phyloP scores from a whole-genome alignment of 2,797 vertebrate species.

The Tauraco hartlaubi region DNA sequence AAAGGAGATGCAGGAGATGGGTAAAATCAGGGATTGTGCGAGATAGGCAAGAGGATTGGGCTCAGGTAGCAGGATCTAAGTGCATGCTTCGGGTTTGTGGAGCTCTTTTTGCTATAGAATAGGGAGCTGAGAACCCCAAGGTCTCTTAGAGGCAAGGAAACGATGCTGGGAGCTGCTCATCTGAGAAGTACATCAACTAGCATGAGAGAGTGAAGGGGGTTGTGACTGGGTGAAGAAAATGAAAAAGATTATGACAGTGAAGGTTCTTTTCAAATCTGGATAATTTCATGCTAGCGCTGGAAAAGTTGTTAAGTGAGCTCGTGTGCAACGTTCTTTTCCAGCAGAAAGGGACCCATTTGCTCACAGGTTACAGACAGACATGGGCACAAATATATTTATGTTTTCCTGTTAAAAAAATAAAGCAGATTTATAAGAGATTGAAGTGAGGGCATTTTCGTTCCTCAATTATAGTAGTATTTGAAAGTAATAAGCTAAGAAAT shows the following conservation, averaged over 20 bases:
- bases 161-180: neutral
- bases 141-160: neutral
- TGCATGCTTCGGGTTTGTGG: neutral
- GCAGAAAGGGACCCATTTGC: neutral
- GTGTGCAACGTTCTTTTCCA: neutral
- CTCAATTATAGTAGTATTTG: neutral
- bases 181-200: neutral
- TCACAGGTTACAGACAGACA: neutral
- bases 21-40: neutral
- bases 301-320: neutral
- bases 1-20: neutral
- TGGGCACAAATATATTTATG: fast-evolving
- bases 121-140: neutral
- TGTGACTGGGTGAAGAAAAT: neutral
- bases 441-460: neutral
- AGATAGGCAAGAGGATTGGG: neutral
- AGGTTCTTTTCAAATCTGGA: neutral
- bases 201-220: neutral
- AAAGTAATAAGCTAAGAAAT: neutral
- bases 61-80: neutral
- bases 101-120: neutral
- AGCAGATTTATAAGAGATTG: neutral
- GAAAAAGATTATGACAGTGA: neutral
- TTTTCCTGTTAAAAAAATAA: neutral
- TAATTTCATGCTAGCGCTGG: neutral